Base-by-base conservation (phyloP, 2,888 invertebrate genomes). In the Rhabditoides inermis region DNA sequence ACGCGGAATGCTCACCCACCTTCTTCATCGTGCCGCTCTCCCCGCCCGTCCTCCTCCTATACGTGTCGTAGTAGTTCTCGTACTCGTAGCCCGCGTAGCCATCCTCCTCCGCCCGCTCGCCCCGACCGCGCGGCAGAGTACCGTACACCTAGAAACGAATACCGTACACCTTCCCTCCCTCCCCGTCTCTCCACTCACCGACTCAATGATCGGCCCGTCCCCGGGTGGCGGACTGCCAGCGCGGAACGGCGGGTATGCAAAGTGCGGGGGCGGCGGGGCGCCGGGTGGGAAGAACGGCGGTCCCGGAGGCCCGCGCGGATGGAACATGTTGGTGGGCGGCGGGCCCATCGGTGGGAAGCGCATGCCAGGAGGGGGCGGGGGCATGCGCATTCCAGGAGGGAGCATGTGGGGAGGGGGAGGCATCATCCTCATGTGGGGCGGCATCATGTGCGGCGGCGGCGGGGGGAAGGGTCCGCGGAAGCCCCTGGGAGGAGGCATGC, bases 391-490 rank as follows among this genome's bases (percentile, higher is more conserved):
- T 76, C 78, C 53, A 81, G 81, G 44, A 79, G 81, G 28, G 73
- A 82, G 20, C 70, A 56, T 57, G 26, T 46, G 51, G 6, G 83
- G 68, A 68, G 81, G 79, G 55, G 60, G 82, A 79, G 28, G 79
- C 75, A 32, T 12, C 35, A 32, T 32, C 35, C n/a, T 1, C 60
- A 60, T 60, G 15, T 51, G 50, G n/a, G 68, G 60, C 57, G 27
- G 45, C 28, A 47, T 28, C 47, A 58, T 58, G n/a, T n/a, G n/a
- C n/a, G n/a, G n/a, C n/a, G n/a, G n/a, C n/a, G n/a, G n/a, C n/a
- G n/a, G n/a, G n/a, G n/a, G n/a, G 40, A 40, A 40, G 18, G n/a
- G 12, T 18, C 7, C 12, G n/a, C n/a, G n/a, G n/a, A n/a, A n/a
- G n/a, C n/a, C n/a, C n/a, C n/a, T n/a, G n/a, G n/a, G n/a, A n/a